Conservation (phyloP, 1,140 invertebrate species). For the Nasonia longicornis region DNA sequence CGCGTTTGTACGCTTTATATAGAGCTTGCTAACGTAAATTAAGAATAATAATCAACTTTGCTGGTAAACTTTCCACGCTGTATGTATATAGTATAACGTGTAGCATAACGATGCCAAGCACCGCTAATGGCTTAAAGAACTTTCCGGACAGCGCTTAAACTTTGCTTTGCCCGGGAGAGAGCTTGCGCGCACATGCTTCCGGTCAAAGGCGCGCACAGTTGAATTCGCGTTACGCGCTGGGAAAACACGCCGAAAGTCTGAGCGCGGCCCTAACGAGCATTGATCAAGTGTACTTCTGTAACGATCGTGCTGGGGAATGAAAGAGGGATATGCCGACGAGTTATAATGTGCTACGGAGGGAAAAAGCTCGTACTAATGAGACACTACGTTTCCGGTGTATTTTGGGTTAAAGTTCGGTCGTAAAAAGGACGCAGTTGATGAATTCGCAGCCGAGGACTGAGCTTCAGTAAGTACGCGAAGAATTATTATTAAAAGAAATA, state of each 20-base stretch:
- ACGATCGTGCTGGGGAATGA: background rate
- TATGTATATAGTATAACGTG: background rate
- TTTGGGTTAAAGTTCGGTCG: background rate
- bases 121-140: slow-evolving; percentile 27
- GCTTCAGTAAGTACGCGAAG: too few relatives aligned
- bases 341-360: background rate
- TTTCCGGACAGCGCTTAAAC: slow-evolving; percentile 37
- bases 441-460: too few relatives aligned
- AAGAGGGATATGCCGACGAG: too few relatives aligned
- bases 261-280: slow-evolving; percentile 22
- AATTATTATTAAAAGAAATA: too few relatives aligned
- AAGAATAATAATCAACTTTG: background rate
- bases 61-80: background rate
- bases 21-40: background rate
- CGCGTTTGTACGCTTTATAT: too few relatives aligned
- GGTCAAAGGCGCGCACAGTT: background rate
- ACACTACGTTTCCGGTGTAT: background rate
- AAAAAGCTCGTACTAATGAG: slow-evolving; percentile 5
- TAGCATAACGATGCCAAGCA: background rate
- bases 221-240: slow-evolving; percentile 28
- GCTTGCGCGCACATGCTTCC: background rate
- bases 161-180: slow-evolving; percentile 8
- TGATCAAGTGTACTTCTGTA: background rate
- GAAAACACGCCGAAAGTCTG: background rate
- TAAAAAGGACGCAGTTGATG: background rate